Evolutionary conservation across 1,140 invertebrate species (phyloP).

Genomic region (Batillaria attramentaria): DNA sequence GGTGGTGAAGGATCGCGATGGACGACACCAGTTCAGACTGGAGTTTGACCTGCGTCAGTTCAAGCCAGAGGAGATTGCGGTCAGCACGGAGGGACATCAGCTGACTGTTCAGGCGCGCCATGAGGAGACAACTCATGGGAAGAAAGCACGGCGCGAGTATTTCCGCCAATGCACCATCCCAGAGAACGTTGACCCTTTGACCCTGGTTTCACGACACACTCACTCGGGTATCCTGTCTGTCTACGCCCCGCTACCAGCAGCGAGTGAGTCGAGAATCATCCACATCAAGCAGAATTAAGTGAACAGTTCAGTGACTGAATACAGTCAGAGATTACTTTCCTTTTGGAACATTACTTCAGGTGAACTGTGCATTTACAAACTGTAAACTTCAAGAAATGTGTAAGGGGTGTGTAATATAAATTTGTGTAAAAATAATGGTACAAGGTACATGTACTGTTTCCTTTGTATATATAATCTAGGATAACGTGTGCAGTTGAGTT

Average conservation of each 20-base stretch:
- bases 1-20: slow-evolving; percentile 48
- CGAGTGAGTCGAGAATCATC: not conserved
- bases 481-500: too few species aligned
- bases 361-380: too few species aligned
- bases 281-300: too few species aligned
- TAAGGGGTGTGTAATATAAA: too few species aligned
- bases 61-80: slow-evolving; percentile 87
- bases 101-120: slow-evolving; percentile 79
- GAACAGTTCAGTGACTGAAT: too few species aligned
- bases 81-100: slow-evolving; percentile 86
- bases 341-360: too few species aligned
- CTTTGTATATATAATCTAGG: too few species aligned
- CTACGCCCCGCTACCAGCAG: slow-evolving; percentile 72
- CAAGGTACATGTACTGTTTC: too few species aligned
- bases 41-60: slow-evolving; percentile 87
- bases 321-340: too few species aligned
- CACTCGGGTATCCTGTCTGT: slow-evolving; percentile 71
- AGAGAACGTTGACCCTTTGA: slow-evolving; percentile 64
- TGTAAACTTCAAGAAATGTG: too few species aligned
- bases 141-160: slow-evolving; percentile 84
- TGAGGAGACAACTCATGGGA: slow-evolving; percentile 83
- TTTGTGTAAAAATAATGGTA: too few species aligned
- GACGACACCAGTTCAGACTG: slow-evolving; percentile 57
- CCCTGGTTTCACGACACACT: slow-evolving; percentile 62
- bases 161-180: slow-evolving; percentile 72